Evolutionary conservation across 2,113 vertebrate genomes (phyloP), one percentile per base, ranked within the genome.

Genomic region (Mus pahari): DNA sequence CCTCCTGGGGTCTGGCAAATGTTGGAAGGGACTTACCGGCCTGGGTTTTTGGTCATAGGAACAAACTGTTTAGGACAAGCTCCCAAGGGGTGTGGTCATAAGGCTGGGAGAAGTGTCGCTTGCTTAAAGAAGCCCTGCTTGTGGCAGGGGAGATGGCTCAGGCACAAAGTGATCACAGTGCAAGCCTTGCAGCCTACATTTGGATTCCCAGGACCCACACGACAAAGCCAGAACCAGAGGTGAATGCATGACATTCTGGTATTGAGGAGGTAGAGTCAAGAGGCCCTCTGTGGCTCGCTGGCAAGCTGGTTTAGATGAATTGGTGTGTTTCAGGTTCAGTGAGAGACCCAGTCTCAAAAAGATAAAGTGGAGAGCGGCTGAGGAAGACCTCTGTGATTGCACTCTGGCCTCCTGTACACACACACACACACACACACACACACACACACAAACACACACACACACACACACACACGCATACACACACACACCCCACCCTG

Each of bases 1-100:
- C 7, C 48, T 68, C 14, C 28, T 64, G 7, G 81, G 26, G 50
- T 33, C 53, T 50, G n/a, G 74, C 36, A 17, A 2, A 26, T 10
- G 10, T 7, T 74, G n/a, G 78, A 66, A n/a, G 26, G 62, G 39
- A 31, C 82, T 88, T 14, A 42, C 33, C 39, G 0, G 0, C 20
- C 60, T n/a, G 10, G 55, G 12, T 20, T 71, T 92, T 28, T 55
- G 14, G 9, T 20, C 17, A 20, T 2, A 77, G 62, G 22, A 19
- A 11, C 1, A 3, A 62, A 6, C 36, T 7, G 2, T 3, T 77
- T 33, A 6, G 10, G 42, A 16, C 3, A 7, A 33, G 36, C 12
- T 88, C 70, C 75, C 31, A 17, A 26, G 70, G 0, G 60, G 20
- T 4, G 2, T 0, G 24, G 4, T 11, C 42, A 13, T 8, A n/a